phyloP scores from a whole-genome alignment of 2,888 invertebrate species.

The Augiades crinisus region DNA sequence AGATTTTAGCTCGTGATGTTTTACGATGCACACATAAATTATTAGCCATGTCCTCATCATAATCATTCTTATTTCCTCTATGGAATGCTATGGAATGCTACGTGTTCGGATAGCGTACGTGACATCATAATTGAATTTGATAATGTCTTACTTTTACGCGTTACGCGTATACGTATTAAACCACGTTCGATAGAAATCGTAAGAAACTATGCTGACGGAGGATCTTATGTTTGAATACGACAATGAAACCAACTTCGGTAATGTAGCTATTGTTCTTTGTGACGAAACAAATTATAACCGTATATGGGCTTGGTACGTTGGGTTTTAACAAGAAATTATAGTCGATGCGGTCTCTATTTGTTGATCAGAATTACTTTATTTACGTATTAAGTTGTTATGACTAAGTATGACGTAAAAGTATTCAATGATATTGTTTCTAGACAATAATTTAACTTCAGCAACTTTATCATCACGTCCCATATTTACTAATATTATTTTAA shows the following conservation, averaged over 20 bases:
- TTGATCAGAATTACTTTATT: conserved; percentile 7
- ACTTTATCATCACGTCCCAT: conserved; percentile 14
- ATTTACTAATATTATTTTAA: conserved; percentile 4
- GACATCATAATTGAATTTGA: too few relatives aligned
- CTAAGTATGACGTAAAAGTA: conserved; percentile 22
- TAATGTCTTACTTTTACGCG: too few relatives aligned
- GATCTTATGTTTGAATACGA: background rate
- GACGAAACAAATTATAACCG: background rate
- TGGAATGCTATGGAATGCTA: too few relatives aligned
- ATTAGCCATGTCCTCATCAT: too few relatives aligned
- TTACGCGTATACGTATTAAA: too few relatives aligned
- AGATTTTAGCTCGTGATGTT: too few relatives aligned
- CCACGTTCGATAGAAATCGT: too few relatives aligned
- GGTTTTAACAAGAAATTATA: background rate
- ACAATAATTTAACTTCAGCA: background rate
- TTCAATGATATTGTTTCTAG: conserved; percentile 1
- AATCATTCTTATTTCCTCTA: too few relatives aligned
- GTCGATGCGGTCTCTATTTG: conserved; percentile 10
- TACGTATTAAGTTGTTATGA: conserved; percentile 14
- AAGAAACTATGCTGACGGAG: too few relatives aligned
- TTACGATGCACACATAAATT: too few relatives aligned
- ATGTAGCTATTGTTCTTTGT: conserved; percentile 5
- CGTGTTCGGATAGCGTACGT: too few relatives aligned
- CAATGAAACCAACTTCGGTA: background rate
- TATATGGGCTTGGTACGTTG: too few relatives aligned